Conservation (phyloP, 2,888 invertebrate species). For the Lithophane ornitopus region DNA sequence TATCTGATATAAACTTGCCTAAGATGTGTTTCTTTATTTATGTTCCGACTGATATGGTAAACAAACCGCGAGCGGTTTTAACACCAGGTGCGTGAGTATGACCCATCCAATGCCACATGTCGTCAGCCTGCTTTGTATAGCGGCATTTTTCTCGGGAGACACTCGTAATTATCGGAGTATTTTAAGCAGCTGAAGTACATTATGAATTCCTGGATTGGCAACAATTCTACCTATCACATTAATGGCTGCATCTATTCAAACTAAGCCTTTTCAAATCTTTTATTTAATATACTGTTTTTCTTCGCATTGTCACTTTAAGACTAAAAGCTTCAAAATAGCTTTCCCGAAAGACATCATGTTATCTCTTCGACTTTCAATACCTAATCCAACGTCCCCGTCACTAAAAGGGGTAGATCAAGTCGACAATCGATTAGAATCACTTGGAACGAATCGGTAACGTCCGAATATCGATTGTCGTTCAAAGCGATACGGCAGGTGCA, state of each 20-base stretch:
- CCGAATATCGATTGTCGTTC: conserved; percentile 70
- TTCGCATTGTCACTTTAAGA: not conserved
- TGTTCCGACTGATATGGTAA: conserved; percentile 31
- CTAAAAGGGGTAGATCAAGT: conserved; percentile 59
- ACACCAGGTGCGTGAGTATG: conserved; percentile 44
- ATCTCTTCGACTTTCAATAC: conserved; percentile 27
- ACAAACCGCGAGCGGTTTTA: conserved; percentile 23
- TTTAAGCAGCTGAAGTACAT: conserved; percentile 38
- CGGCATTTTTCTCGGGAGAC: conserved; percentile 36
- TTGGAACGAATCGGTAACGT: conserved; percentile 62
- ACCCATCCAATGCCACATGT: conserved; percentile 44
- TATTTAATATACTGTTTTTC: not conserved
- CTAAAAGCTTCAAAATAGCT: not conserved
- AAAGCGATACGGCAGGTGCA: conserved; percentile 68
- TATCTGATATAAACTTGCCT: conserved; percentile 47
- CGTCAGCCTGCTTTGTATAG: conserved; percentile 39
- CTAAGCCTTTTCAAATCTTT: not conserved
- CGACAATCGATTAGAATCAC: conserved; percentile 59
- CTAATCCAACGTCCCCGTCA: conserved; percentile 22
- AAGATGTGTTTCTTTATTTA: conserved; percentile 30
- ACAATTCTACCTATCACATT: not conserved
- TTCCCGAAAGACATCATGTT: not conserved
- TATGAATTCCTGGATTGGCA: conserved; percentile 30
- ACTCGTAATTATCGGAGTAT: conserved; percentile 29
- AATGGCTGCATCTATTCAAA: not conserved